phyloP scores from a whole-genome alignment of 2,113 vertebrate species.

The Cromileptes altivelis region DNA sequence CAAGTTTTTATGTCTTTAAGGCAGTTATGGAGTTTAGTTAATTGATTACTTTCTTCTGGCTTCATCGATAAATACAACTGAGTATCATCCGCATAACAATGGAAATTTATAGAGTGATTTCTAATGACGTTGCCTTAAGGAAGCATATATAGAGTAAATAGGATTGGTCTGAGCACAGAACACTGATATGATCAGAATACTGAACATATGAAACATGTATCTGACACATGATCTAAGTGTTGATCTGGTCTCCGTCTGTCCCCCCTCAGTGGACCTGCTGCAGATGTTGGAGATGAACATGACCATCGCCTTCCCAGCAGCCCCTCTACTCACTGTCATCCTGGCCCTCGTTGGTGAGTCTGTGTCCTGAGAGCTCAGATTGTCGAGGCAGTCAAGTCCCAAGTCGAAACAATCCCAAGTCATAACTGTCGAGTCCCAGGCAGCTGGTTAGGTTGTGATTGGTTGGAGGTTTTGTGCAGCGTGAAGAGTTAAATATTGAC shows the following conservation, averaged over 20 bases:
- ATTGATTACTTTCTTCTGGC: too few species aligned
- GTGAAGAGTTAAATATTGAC: neutral
- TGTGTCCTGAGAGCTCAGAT: neutral
- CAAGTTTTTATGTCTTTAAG: too few species aligned
- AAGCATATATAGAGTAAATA: too few species aligned
- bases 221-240: neutral
- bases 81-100: too few species aligned
- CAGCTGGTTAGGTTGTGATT: neutral
- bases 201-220: too few species aligned
- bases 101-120: too few species aligned
- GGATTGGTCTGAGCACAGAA: too few species aligned
- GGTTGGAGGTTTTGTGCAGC: neutral
- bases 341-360: constrained; percentile 95
- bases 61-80: too few species aligned
- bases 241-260: constrained; percentile 14
- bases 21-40: too few species aligned
- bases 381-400: neutral
- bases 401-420: neutral
- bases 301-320: constrained; percentile 98
- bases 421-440: neutral
- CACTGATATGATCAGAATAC: too few species aligned
- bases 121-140: too few species aligned
- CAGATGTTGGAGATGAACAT: constrained; percentile 99
- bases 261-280: constrained; percentile 92
- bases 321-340: constrained; percentile 97